Base-by-base conservation (phyloP, 2,888 invertebrate genomes). In the Trissolcus brochymenae region DNA sequence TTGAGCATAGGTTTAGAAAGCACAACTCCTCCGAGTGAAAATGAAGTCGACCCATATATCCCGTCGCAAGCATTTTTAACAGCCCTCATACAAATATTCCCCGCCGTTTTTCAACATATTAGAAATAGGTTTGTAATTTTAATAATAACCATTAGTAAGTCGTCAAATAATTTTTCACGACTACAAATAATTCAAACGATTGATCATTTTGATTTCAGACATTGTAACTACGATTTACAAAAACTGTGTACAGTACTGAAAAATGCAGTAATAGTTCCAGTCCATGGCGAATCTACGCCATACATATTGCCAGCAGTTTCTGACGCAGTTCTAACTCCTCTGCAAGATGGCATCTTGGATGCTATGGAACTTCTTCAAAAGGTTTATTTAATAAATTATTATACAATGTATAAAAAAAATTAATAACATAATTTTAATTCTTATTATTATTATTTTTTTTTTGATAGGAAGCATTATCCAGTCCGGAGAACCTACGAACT, bases 61-160 rank as follows among this genome's bases (percentile, higher is more conserved):
- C 98, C 98, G 0, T 96, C 97, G 19, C 96, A 98, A 85, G 95
- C 95, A 77, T 99, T 98, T 91, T 92, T 99, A 65, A 97, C 98
- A 0, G 96, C 98, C 0, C 91, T 98, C 14, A 95, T 98, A 81
- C 98, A 98, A 90, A 97, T 98, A 86, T 98, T 99, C 89, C 98
- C 98, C 4, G 94, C 95, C 72, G 94, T 99, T 74, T 98, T 98
- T 90, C 95, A 95, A 81, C 96, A 97, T 85, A 95, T 98, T 83
- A 93, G 94, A 85, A 90, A 92, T 73, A 93, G 93, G 93, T 95
- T 81, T 54, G 16, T 16, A 21, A 13, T 1, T 29, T 14, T 3
- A 51, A 21, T 54, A 17, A 16, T 40, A n/a, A 11, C 25, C 43
- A 11, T 35, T 6, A 7, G 1, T 9, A 9, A 35, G 7, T 11